These are phyloP conservation scores for Bubo scandiacus DNA, from an alignment of 2,113 vertebrate genomes.

Conservation along the genomic window DNA sequence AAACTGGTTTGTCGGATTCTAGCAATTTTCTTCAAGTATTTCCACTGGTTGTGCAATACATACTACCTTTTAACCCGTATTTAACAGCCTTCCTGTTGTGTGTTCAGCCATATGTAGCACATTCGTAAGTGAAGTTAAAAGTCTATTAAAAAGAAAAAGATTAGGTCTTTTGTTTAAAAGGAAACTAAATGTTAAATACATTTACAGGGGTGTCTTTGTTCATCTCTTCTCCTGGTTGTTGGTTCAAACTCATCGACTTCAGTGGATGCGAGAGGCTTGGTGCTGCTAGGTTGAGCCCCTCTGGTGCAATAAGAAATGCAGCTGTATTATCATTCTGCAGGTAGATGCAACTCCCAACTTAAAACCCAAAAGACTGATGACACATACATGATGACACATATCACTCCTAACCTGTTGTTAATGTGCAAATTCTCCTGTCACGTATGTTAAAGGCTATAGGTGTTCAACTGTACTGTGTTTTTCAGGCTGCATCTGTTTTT, in stretches of 20 bases:
- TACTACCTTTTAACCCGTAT: background rate
- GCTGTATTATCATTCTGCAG: background rate
- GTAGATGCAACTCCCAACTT: background rate
- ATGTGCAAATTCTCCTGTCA: background rate
- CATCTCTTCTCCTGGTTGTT: background rate
- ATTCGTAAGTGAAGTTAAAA: background rate
- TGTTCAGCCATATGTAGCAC: background rate
- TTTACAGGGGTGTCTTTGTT: background rate
- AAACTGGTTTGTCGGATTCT: slow-evolving; percentile 23
- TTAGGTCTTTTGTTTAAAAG: background rate
- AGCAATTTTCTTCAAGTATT: slow-evolving; percentile 27
- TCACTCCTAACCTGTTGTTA: background rate
- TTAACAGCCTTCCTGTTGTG: background rate
- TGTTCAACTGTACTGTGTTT: background rate
- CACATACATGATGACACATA: background rate
- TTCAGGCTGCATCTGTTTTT: background rate
- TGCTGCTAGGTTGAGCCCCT: background rate
- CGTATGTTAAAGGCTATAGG: background rate
- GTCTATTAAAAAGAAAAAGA: background rate
- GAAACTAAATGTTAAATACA: background rate
- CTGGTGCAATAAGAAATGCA: background rate
- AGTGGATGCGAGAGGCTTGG: background rate
- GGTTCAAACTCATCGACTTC: background rate
- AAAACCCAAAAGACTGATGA: background rate
- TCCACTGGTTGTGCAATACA: background rate